Base-by-base conservation (phyloP, 2,888 invertebrate genomes). In the Aspidiotus destructor region DNA sequence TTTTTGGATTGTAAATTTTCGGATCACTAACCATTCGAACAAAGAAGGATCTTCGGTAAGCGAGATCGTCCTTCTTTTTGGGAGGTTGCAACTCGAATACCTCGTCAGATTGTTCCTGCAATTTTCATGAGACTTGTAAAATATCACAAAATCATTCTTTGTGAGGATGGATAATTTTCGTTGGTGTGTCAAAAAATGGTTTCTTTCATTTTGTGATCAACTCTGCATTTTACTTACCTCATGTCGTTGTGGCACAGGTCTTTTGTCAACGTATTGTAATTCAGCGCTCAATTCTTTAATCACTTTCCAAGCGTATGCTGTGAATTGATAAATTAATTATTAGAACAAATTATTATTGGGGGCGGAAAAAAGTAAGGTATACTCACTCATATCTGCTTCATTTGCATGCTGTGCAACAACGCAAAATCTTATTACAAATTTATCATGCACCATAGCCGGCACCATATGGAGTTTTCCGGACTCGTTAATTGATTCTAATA, bases 1-100 rank as follows among this genome's bases (percentile, higher is more conserved):
- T 92, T 71, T 90, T 89, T 44, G 93, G 92, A 80, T 93, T 92
- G 81, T 93, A 93, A 75, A 96, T 89, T 79, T 95, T 96, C 2
- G 96, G 95, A 81, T 96, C 96, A 77, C 92, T 92, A 72, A 94
- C 95, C 96, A 96, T 96, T 62, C 96, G 89, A 69, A 96, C 96
- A 79, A 96, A 94, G 83, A 95, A 95, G 13, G 94, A 93, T 65
- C 96, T 85, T 79, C 94, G 93, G 78, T 93, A 89, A 9, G 91
- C 90, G 75, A 96, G 79, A 7, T 88, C 87, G 69, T 89, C 88
- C 74, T 86, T 86, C 76, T 85, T 83, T 76, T 87, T 88, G n/a
- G 10, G 11, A 73, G 87, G 85, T 58, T 86, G 80, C 70, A 88
- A 86, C 72, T 87, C 88, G 73, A 86, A 86, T 54, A 91, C 80